Conservation (phyloP, 2,888 invertebrate genomes). For the Eupithecia abbreviata region DNA sequence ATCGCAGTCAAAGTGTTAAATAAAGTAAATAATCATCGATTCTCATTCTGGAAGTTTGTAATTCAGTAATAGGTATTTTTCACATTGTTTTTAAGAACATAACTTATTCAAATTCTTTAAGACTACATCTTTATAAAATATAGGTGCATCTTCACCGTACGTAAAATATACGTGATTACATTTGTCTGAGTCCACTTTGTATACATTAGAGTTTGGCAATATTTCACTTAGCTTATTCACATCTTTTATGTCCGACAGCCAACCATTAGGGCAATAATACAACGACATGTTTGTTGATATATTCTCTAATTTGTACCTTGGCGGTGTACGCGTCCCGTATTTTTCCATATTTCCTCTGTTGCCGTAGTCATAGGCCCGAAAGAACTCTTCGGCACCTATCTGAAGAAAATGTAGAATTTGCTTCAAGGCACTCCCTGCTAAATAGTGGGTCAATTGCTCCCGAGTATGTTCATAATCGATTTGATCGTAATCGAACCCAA, state of each 20-base stretch:
- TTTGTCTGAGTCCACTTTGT: not conserved
- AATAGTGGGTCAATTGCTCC: not conserved
- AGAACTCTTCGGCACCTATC: not conserved
- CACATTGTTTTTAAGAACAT: not conserved
- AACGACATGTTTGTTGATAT: not conserved
- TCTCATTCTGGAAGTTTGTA: not conserved
- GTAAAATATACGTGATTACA: slow-evolving; percentile 1
- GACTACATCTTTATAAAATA: not conserved
- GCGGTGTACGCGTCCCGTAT: not conserved
- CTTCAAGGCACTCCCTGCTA: not conserved
- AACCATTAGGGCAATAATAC: slow-evolving; percentile 2
- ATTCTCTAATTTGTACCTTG: not conserved
- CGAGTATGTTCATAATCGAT: not conserved
- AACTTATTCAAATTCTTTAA: not conserved
- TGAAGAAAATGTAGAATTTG: slow-evolving; percentile 8
- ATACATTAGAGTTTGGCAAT: not conserved
- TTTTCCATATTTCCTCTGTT: not conserved
- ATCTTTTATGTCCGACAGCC: not conserved
- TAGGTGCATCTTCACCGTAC: not conserved
- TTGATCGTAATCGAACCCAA: slow-evolving; percentile 4
- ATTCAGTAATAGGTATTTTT: not conserved
- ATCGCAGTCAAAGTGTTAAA: no score
- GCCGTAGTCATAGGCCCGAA: slow-evolving; percentile 1
- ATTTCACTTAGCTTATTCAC: not conserved
- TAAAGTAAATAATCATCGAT: no score